phyloP scores from a whole-genome alignment of 2,888 invertebrate genomes.

The Smittia sp. region DNA sequence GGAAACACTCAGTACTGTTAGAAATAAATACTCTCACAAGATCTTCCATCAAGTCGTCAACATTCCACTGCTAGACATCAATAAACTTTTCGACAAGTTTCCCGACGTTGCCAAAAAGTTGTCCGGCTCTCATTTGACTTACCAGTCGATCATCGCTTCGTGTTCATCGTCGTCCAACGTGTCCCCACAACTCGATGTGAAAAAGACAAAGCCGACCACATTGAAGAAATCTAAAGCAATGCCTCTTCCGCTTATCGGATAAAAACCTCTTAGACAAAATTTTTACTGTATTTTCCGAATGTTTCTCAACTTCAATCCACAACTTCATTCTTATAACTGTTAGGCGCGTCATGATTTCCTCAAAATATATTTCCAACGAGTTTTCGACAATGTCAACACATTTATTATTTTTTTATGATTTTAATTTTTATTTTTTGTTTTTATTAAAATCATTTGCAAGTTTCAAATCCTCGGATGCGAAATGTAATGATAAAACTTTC shows the following conservation, averaged over 20 bases:
- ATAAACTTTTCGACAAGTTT: conserved; percentile 47
- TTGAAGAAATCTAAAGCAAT: not conserved
- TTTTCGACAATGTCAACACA: not conserved
- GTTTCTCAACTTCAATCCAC: not conserved
- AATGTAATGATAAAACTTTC: not conserved
- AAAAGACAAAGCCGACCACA: not conserved
- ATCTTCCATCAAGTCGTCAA: conserved; percentile 92
- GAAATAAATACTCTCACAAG: conserved; percentile 90
- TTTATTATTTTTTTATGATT: not conserved
- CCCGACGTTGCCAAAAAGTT: conserved; percentile 28
- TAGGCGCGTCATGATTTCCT: not conserved
- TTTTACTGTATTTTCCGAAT: not conserved
- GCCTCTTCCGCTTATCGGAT: not conserved
- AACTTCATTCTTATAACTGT: not conserved
- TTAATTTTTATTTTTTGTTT: not conserved
- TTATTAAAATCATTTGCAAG: not conserved
- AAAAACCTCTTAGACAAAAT: not conserved
- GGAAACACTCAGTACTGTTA: conserved; percentile 77
- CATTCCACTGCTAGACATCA: conserved; percentile 59
- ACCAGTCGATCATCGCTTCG: not conserved
- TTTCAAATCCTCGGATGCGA: not conserved
- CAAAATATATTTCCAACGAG: not conserved
- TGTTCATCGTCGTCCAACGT: not conserved
- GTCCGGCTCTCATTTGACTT: conserved; percentile 6
- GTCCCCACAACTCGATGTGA: not conserved